A percentile compares a stretch with the other conserved stretches of the same genome.
Evolutionary conservation across 1,140 invertebrate species (phyloP).

Genomic region (Eulimnadia texana): DNA sequence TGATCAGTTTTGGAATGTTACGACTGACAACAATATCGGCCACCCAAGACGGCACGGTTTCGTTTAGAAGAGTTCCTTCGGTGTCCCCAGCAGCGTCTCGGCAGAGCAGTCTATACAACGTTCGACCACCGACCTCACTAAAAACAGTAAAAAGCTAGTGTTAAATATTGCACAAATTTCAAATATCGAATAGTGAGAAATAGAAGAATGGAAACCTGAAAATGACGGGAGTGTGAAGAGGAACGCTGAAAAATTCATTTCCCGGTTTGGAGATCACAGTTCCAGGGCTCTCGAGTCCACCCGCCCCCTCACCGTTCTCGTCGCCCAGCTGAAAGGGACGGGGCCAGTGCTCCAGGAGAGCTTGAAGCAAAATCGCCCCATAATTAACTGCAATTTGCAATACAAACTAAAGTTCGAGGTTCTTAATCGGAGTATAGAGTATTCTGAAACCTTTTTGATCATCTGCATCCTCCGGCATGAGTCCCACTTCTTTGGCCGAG

Average conservation of each 20-base stretch:
- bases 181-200: background rate
- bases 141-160: conserved; percentile 14
- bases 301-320: conserved; percentile 36
- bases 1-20: conserved; percentile 88
- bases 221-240: conserved; percentile 90
- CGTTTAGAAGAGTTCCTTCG: conserved; percentile 79
- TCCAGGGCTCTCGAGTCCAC: conserved; percentile 28
- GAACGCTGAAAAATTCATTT: conserved; percentile 81
- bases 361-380: conserved; percentile 83
- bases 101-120: conserved; percentile 75
- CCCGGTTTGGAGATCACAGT: conserved; percentile 37
- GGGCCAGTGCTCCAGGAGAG: conserved; percentile 91
- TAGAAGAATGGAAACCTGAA: conserved; percentile 52
- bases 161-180: too few species aligned
- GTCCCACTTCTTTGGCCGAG: conserved; percentile 82
- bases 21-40: conserved; percentile 88
- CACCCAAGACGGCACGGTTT: conserved; percentile 92
- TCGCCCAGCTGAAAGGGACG: conserved; percentile 43
- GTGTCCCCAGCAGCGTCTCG: conserved; percentile 90
- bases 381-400: conserved; percentile 65
- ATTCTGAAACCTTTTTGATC: conserved; percentile 61
- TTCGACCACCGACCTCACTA: conserved; percentile 88
- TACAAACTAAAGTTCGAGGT: conserved; percentile 16
- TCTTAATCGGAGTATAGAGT: background rate
- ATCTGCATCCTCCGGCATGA: conserved; percentile 55